A percentile compares a stretch with the other conserved stretches of the same genome.
Evolutionary conservation across 2,888 invertebrate genomes (phyloP).

Genomic region (Drosophila nigritarsus): DNA sequence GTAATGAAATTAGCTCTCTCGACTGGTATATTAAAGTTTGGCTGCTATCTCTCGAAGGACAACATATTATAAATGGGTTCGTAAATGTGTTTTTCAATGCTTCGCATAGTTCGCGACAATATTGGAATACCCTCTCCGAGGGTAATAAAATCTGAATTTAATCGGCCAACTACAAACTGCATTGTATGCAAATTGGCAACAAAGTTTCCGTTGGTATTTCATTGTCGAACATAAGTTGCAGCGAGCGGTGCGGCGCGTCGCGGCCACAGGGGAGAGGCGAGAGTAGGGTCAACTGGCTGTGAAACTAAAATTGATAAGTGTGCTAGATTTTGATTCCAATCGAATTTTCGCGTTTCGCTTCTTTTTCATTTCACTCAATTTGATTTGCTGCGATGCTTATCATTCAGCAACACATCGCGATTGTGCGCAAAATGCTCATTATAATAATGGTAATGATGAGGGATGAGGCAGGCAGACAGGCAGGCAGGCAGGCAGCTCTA

Average conservation of each 20-base stretch:
- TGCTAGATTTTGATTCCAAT: slow-evolving; percentile 53
- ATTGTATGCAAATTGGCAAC: slow-evolving; percentile 74
- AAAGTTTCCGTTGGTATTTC: slow-evolving; percentile 57
- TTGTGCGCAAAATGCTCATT: slow-evolving; percentile 1
- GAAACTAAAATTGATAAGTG: slow-evolving; percentile 67
- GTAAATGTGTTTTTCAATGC: not conserved
- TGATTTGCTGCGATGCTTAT: slow-evolving; percentile 34
- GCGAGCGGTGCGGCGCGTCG: too few relatives aligned
- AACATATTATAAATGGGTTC: not conserved
- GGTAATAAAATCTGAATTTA: slow-evolving; percentile 13
- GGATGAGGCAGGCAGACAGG: not conserved
- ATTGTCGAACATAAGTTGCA: slow-evolving; percentile 2
- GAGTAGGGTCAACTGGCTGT: not conserved
- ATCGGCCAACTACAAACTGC: slow-evolving; percentile 57
- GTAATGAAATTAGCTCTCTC: not conserved
- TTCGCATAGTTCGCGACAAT: not conserved
- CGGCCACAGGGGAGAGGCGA: not conserved
- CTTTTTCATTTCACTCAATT: slow-evolving; percentile 1
- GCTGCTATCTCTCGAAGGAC: not conserved
- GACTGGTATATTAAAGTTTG: not conserved
- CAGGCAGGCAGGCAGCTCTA: slow-evolving; percentile 24
- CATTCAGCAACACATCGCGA: slow-evolving; percentile 25
- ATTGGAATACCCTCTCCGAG: slow-evolving; percentile 4
- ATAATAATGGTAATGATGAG: not conserved
- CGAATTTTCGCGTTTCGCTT: slow-evolving; percentile 12